Evolutionary conservation across 92 coral and sea anemone genomes (phyloP).

Genomic region (Epizoanthus fatuus): DNA sequence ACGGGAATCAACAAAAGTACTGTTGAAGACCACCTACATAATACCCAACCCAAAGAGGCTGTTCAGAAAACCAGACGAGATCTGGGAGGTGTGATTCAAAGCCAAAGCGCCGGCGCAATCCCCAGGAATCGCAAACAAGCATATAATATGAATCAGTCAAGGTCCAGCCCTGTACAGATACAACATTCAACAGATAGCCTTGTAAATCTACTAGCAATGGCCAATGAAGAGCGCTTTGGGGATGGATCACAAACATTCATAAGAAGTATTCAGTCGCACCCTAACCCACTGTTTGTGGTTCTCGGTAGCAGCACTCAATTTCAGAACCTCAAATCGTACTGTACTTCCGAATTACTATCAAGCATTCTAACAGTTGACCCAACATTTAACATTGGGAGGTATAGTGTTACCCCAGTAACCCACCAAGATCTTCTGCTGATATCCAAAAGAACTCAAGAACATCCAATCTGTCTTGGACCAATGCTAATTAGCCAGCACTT

Average conservation of each 20-base stretch:
- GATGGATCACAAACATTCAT: constrained; percentile 36
- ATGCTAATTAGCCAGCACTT: constrained; percentile 49
- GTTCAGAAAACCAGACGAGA: constrained; percentile 51
- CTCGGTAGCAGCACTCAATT: neutral
- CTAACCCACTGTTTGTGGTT: constrained; percentile 39
- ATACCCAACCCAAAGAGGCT: constrained; percentile 44
- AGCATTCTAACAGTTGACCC: constrained; percentile 58
- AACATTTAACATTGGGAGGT: constrained; percentile 59
- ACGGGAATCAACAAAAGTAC: constrained; percentile 43
- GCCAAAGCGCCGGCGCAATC: constrained; percentile 33
- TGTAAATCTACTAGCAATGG: constrained; percentile 41
- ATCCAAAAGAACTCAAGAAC: constrained; percentile 57
- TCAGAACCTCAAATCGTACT: neutral
- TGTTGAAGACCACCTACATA: constrained; percentile 21
- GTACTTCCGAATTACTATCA: constrained; percentile 55
- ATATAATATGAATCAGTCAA: constrained; percentile 43
- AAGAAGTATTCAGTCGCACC: constrained; percentile 53
- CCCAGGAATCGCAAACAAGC: constrained; percentile 44
- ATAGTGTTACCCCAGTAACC: constrained; percentile 47
- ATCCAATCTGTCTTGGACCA: constrained; percentile 57
- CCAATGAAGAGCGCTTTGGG: constrained; percentile 48
- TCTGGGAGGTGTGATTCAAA: constrained; percentile 38
- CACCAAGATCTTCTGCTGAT: constrained; percentile 39
- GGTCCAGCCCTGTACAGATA: neutral
- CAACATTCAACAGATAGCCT: constrained; percentile 26